Percentiles rank a stretch among this genome's conserved stretches.
phyloP scores from a whole-genome alignment of 2,113 vertebrate species.

The Martes martes region DNA sequence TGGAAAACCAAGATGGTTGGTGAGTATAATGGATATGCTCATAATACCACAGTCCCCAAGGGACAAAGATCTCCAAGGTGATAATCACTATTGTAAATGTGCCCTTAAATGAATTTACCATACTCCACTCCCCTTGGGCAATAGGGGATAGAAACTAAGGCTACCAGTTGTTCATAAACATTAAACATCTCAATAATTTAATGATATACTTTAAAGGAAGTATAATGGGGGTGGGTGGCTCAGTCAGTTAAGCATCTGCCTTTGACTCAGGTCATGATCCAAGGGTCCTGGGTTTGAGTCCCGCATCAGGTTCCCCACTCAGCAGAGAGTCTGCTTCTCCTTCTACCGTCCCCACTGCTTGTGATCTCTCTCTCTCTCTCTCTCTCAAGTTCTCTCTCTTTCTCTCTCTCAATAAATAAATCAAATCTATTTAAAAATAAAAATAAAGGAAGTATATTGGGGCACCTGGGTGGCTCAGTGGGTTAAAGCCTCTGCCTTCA shows the following conservation, averaged over 20 bases:
- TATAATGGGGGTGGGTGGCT: neutral
- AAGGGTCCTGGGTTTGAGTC: no score
- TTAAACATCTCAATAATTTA: neutral
- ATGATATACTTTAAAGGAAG: neutral
- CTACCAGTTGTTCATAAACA: neutral
- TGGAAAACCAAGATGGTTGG: neutral
- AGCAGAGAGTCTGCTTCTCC: no score
- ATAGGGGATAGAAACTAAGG: neutral
- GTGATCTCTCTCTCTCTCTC: no score
- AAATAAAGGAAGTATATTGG: neutral
- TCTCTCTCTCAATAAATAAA: no score
- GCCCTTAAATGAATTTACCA: neutral
- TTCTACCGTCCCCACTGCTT: no score
- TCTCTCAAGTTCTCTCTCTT: no score
- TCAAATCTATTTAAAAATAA: no score
- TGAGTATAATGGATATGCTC: neutral
- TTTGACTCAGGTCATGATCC: no score
- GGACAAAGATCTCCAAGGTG: neutral
- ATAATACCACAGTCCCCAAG: neutral
- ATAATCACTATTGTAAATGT: neutral
- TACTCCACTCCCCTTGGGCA: neutral
- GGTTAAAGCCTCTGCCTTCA: no score
- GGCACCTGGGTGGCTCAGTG: no score
- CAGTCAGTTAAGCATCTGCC: no score
- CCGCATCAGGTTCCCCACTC: no score